A percentile compares a stretch with the other conserved stretches of the same genome.
phyloP scores from a whole-genome alignment of 2,113 vertebrate genomes.

The Montifringilla adamsi region DNA sequence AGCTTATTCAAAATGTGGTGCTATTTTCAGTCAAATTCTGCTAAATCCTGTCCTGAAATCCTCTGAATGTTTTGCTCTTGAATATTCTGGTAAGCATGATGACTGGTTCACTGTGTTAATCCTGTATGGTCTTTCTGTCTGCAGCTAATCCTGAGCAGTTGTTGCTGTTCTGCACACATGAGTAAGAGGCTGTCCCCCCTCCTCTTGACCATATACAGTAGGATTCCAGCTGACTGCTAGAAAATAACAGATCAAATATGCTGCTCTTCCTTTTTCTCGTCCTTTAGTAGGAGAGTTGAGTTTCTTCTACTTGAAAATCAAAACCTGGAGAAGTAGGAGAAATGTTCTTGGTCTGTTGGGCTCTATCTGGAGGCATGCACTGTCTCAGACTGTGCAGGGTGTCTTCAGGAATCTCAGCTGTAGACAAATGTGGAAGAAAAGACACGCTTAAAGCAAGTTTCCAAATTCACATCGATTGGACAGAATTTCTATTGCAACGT shows the following conservation, averaged over 20 bases:
- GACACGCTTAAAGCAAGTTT: background rate
- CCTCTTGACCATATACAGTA: background rate
- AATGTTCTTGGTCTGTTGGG: background rate
- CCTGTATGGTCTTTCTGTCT: slow-evolving; percentile 54
- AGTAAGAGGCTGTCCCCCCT: slow-evolving; percentile 10
- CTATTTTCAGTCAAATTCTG: slow-evolving; percentile 29
- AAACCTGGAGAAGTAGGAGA: background rate
- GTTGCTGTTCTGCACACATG: slow-evolving; percentile 34
- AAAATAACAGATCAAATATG: background rate
- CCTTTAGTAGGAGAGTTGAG: background rate
- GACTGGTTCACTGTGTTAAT: slow-evolving; percentile 58
- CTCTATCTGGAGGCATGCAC: background rate
- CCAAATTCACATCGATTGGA: background rate
- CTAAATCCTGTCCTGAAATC: slow-evolving; percentile 51
- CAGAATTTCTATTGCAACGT: background rate
- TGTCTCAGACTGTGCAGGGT: background rate
- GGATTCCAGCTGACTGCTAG: background rate
- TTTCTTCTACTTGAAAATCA: background rate
- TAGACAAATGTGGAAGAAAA: background rate
- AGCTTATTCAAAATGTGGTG: background rate
- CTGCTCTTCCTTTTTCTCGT: background rate
- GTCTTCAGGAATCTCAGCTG: background rate
- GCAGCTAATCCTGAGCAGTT: slow-evolving; percentile 60
- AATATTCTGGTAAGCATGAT: slow-evolving; percentile 33
- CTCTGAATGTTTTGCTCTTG: slow-evolving; percentile 55